Evolutionary conservation across 2,888 invertebrate species (phyloP).

Genomic region (Meandrusa payeni): DNA sequence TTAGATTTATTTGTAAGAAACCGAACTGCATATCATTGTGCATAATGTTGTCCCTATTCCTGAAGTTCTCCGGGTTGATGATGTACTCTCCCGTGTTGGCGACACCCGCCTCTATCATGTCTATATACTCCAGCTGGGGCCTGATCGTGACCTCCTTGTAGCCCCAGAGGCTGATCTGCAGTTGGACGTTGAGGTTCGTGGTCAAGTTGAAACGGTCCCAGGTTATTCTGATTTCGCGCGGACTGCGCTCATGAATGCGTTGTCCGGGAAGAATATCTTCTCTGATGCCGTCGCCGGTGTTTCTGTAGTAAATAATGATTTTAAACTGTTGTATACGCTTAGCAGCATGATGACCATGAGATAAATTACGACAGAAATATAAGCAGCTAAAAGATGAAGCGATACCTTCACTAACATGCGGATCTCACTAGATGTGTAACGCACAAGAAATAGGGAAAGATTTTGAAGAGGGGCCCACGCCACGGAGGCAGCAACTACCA

Average conservation of each 20-base stretch:
- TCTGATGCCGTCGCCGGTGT: constrained; percentile 93
- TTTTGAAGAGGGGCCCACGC: too few species aligned
- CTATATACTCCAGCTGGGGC: constrained; percentile 91
- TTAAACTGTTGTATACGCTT: too few species aligned
- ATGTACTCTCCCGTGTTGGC: constrained; percentile 86
- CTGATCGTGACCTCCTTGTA: constrained; percentile 91
- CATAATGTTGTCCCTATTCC: constrained; percentile 84
- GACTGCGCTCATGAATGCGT: constrained; percentile 86
- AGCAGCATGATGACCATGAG: too few species aligned
- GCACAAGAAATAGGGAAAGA: too few species aligned
- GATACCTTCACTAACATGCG: too few species aligned
- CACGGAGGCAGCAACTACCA: too few species aligned
- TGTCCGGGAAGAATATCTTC: constrained; percentile 89
- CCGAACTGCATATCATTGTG: constrained; percentile 90
- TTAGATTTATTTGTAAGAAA: constrained; percentile 92
- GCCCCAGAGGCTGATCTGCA: constrained; percentile 93
- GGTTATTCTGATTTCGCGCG: constrained; percentile 87
- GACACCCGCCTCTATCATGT: constrained; percentile 83
- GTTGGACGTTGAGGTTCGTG: constrained; percentile 86
- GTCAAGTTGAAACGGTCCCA: constrained; percentile 95
- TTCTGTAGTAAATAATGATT: constrained; percentile 85
- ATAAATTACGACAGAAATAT: too few species aligned
- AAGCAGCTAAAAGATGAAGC: too few species aligned
- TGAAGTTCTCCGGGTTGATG: constrained; percentile 87
- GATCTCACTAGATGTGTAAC: too few species aligned